Base-by-base conservation (phyloP, 2,113 vertebrate species). In the Tylochromis polylepis region DNA sequence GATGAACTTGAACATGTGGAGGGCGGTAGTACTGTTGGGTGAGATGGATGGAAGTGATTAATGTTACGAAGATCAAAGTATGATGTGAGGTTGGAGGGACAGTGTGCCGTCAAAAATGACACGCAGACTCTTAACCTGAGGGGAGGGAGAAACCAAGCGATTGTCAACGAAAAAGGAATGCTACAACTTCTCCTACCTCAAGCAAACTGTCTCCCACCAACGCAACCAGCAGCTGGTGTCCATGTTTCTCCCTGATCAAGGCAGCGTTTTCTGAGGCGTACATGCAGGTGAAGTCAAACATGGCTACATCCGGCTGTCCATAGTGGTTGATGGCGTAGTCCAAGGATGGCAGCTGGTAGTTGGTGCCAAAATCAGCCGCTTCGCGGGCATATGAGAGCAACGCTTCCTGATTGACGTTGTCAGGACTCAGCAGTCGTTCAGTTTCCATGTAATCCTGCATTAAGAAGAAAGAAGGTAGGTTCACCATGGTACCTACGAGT, bases 201-300 rank as follows among this genome's bases (percentile, higher is more conserved):
- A 99, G 96, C 88, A 99, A 95, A 87, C 99, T 99, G 53, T 99
- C 99, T 43, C 99, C 99, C 87, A 99, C 99, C 11, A 99, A 97
- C 0, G 98, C 96, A 27, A 99, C 98, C 11, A 99, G 93, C 3
- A 99, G 96, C 89, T 96, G 97, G 90, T 97, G 97, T 3, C 97
- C 96, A 38, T 96, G 95, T n/a, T 97, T 97, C 90, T 99, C 97
- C 24, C 98, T 94, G 88, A 99, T 95, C 62, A 99, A 86, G 0
- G 98, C 98, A 0, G 98, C 99, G 0, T 99, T 99, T 94, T 99
- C 99, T 0, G 98, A 98, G 2, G 99, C 99, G 3, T 99, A 98
- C 99, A 99, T 99, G 93, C 96, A 97, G 90, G 99, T 99, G 91
- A 99, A 99, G 95, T 99, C 98, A 11, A 99, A 99, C 99, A 99